phyloP scores from a whole-genome alignment of 2,888 invertebrate genomes.

The Aplocera efformata region DNA sequence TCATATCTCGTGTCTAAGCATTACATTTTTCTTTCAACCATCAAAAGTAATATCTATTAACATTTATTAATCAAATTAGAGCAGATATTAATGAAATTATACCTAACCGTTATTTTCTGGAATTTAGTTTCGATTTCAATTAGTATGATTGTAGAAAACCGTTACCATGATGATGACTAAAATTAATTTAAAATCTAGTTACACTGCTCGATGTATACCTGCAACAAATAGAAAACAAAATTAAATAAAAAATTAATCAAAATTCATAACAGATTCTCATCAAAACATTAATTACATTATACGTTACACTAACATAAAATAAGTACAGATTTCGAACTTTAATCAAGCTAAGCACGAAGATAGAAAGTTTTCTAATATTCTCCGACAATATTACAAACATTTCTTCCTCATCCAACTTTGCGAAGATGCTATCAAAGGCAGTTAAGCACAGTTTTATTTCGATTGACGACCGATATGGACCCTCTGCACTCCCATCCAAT shows the following conservation, averaged over 20 bases:
- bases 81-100: too few relatives aligned
- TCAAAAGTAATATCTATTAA: too few relatives aligned
- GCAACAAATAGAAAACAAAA: constrained; percentile 20
- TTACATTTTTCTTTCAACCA: too few relatives aligned
- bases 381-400: background rate
- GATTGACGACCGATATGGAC: constrained; percentile 68
- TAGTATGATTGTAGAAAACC: background rate
- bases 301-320: too few relatives aligned
- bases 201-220: constrained; percentile 16
- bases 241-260: constrained; percentile 8
- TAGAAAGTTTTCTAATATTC: constrained; percentile 7
- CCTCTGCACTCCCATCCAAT: constrained; percentile 65
- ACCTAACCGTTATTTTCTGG: too few relatives aligned
- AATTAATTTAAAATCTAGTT: constrained; percentile 7
- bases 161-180: constrained; percentile 13
- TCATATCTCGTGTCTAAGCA: too few relatives aligned
- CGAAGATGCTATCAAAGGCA: constrained; percentile 12
- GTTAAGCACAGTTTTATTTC: constrained; percentile 65
- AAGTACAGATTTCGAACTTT: background rate
- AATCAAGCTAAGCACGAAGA: background rate
- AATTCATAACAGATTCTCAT: too few relatives aligned
- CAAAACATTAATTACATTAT: too few relatives aligned
- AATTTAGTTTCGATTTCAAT: too few relatives aligned
- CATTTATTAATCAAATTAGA: too few relatives aligned
- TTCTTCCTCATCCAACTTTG: constrained; percentile 7